Conservation (phyloP, 2,797 vertebrate genomes). For the Sebastes oblongus region DNA sequence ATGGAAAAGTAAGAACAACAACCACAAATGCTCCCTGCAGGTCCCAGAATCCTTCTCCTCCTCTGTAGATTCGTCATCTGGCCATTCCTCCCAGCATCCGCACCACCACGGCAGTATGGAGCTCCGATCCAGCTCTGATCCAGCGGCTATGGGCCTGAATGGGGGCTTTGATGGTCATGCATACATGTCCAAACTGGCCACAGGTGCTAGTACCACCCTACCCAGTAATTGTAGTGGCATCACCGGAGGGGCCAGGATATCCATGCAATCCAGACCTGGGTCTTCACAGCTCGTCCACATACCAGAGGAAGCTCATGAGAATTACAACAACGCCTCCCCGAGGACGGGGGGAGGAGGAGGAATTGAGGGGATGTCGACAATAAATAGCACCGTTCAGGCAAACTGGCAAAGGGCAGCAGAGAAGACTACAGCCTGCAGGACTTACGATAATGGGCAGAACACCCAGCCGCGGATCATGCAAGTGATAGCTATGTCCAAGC, state of each 20-base stretch:
- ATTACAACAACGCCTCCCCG: constrained; percentile 81
- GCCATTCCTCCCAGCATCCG: constrained; percentile 73
- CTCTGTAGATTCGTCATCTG: constrained; percentile 64
- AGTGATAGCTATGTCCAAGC: constrained; percentile 97
- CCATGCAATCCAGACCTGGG: constrained; percentile 93
- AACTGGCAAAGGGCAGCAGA: constrained; percentile 95
- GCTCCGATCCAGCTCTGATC: constrained; percentile 90
- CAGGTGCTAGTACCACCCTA: constrained; percentile 83
- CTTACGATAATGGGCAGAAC: constrained; percentile 72
- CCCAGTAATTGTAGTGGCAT: constrained; percentile 91
- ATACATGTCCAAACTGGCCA: constrained; percentile 77
- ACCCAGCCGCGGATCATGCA: constrained; percentile 94
- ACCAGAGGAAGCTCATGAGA: constrained; percentile 95
- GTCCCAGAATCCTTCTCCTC: constrained; percentile 84
- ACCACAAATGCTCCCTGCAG: constrained; percentile 90
- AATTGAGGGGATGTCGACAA: constrained; percentile 17
- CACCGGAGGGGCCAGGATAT: constrained; percentile 89
- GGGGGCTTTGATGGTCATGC: constrained; percentile 81
- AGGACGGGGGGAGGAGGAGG: constrained; percentile 75
- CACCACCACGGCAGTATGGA: constrained; percentile 89
- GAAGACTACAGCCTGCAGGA: constrained; percentile 88
- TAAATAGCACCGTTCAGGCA: constrained; percentile 80
- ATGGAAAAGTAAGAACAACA: constrained; percentile 96
- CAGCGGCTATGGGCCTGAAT: constrained; percentile 86
- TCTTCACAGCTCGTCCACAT: constrained; percentile 98